Percentiles rank a stretch among this genome's conserved stretches.
Evolutionary conservation across 2,113 vertebrate genomes (phyloP).

Genomic region (Carettochelys insculpta): DNA sequence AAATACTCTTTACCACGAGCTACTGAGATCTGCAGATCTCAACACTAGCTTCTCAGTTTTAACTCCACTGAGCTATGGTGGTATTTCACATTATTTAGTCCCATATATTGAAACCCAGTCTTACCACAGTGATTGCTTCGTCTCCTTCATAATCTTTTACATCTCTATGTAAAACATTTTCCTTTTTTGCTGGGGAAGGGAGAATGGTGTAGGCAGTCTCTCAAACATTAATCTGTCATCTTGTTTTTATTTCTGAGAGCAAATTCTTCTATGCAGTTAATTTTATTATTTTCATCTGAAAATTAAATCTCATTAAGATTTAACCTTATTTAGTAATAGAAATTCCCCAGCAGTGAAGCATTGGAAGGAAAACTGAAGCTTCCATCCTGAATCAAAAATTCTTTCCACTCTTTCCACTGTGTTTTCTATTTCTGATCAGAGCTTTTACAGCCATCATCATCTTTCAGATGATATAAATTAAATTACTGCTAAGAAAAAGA

Average conservation of each 20-base stretch:
- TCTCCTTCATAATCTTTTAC: constrained; percentile 14
- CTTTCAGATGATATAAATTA: neutral
- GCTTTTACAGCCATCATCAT: neutral
- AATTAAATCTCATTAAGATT: constrained; percentile 33
- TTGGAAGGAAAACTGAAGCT: neutral
- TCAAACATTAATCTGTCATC: constrained; percentile 27
- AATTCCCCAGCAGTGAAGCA: neutral
- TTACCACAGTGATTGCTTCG: constrained; percentile 13
- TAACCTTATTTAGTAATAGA: constrained; percentile 41
- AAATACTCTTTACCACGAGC: neutral
- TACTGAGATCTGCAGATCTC: neutral
- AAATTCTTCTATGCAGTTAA: constrained; percentile 18
- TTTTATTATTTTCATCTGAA: constrained; percentile 49
- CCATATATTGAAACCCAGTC: neutral
- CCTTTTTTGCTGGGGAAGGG: neutral
- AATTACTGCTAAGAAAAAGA: neutral
- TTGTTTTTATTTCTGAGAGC: constrained; percentile 24
- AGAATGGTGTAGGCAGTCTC: constrained; percentile 9
- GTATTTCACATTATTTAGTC: neutral
- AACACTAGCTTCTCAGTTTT: neutral
- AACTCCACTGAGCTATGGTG: neutral
- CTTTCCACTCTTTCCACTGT: fast-evolving
- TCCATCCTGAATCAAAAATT: neutral
- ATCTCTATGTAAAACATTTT: neutral
- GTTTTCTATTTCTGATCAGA: neutral